A percentile compares a stretch with the other conserved stretches of the same genome.
Conservation (phyloP, 2,888 invertebrate genomes). For the Drosophila kanekoi region DNA sequence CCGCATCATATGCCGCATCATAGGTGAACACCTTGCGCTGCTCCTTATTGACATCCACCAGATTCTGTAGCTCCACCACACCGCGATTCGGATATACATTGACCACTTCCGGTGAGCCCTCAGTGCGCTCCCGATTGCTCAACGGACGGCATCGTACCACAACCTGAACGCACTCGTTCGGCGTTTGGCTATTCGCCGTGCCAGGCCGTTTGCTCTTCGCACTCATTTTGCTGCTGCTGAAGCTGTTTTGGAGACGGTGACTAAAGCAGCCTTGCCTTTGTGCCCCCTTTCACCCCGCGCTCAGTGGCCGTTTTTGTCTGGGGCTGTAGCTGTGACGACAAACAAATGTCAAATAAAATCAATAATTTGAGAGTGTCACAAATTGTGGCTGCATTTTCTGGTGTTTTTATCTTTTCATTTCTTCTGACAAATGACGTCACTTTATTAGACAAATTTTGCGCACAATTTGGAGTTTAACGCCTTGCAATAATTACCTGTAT, state of each 20-base stretch:
- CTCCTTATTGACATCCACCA: conserved; percentile 88
- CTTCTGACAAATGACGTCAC: conserved; percentile 30
- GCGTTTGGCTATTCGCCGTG: conserved; percentile 78
- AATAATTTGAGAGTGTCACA: conserved; percentile 57
- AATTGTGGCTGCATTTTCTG: background rate
- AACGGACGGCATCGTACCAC: conserved; percentile 98
- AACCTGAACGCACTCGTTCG: conserved; percentile 96
- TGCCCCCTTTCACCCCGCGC: conserved; percentile 35
- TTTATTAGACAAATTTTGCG: conserved; percentile 1
- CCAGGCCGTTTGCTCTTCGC: conserved; percentile 81
- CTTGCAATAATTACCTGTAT: conserved; percentile 64
- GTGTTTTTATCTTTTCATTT: conserved; percentile 2
- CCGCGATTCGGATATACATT: conserved; percentile 94
- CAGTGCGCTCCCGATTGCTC: conserved; percentile 92
- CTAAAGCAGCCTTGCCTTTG: conserved; percentile 65
- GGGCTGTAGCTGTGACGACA: conserved; percentile 68
- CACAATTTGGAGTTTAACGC: conserved; percentile 22
- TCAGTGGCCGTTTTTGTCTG: conserved; percentile 21
- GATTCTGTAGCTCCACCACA: conserved; percentile 95
- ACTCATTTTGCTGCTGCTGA: conserved; percentile 70
- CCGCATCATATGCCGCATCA: conserved; percentile 97
- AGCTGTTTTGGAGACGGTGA: conserved; percentile 51
- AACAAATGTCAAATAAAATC: conserved; percentile 71
- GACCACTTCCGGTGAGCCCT: conserved; percentile 87
- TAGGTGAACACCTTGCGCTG: conserved; percentile 98